Evolutionary conservation across 2,888 invertebrate species (phyloP), one percentile per base, ranked within the genome.

Genomic region (Cyclophora albipunctata): DNA sequence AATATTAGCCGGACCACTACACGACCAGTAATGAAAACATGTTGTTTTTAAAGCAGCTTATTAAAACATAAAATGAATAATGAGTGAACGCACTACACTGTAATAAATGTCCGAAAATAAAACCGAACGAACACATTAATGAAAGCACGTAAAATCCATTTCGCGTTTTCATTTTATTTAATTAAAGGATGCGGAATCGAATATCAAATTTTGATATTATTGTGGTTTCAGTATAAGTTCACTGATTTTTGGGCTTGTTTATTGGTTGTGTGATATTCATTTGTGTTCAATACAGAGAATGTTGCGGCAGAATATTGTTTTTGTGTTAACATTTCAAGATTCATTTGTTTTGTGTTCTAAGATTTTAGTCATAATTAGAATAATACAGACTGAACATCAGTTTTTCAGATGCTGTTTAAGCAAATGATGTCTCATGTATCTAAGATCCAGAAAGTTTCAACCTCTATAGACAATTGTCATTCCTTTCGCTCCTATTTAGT

Each of bases 91-190:
- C 78, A 84, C 83, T 56, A 81, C 77, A 78, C 76, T 81, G 73
- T 82, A 83, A 83, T 81, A 76, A 78, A 84, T 81, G 80, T 77
- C 77, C 79, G 79, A 85, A 86, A 85, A 87, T 86, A 86, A 86
- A 84, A 81, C 83, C 77, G 70, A 78, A 73, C 78, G 73, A 71
- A 73, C 79, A 59, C 85, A 81, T 88, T 88, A 88, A 84, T 78
- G 82, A 78, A 81, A 84, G 86, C 88, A 87, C 83, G 86, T 82
- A 84, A 86, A 87, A 87, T 86, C 88, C 88, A 87, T 87, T 87
- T 83, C 75, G 78, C 77, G 71, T 84, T 84, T 84, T 86, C 85
- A 86, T 87, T 86, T 87, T 86, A 88, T 88, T 87, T 87, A 86
- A 87, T 88, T 87, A 88, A 84, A 77, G 84, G 79, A 80, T 78